These are phyloP conservation scores for Pyxicephalus adspersus DNA, from an alignment of 2,113 vertebrate species.

Conservation along the genomic window DNA sequence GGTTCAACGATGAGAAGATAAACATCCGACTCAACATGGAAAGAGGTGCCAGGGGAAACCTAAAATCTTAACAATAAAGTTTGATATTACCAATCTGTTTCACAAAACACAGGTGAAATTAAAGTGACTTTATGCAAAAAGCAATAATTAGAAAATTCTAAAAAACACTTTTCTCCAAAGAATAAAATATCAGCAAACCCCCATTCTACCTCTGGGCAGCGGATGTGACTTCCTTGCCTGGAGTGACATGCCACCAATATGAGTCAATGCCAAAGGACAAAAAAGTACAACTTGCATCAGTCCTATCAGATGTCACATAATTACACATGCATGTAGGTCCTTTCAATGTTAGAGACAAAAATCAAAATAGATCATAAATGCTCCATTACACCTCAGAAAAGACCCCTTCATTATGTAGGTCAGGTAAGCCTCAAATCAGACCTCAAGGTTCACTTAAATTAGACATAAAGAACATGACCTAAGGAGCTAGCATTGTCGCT, in stretches of 20 bases:
- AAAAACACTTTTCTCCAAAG: background rate
- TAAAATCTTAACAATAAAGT: background rate
- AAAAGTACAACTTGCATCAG: too few relatives aligned
- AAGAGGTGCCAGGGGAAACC: background rate
- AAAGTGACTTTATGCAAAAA: background rate
- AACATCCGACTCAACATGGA: conserved; percentile 61
- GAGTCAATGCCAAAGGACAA: too few relatives aligned
- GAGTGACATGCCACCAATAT: too few relatives aligned
- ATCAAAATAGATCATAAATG: too few relatives aligned
- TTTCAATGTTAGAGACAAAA: too few relatives aligned
- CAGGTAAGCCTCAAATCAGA: background rate
- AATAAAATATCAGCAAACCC: background rate
- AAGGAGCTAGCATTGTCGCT: background rate
- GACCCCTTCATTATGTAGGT: background rate
- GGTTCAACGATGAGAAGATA: conserved; percentile 73
- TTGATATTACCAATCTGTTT: background rate
- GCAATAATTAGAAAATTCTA: too few relatives aligned
- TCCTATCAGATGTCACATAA: too few relatives aligned
- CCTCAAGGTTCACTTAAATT: background rate
- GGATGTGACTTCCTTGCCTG: too few relatives aligned
- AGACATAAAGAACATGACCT: background rate
- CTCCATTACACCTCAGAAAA: background rate
- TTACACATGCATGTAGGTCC: too few relatives aligned
- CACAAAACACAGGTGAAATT: background rate
- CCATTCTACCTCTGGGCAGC: background rate